Conservation (phyloP, 2,113 vertebrate species). For the Nipponia nippon region DNA sequence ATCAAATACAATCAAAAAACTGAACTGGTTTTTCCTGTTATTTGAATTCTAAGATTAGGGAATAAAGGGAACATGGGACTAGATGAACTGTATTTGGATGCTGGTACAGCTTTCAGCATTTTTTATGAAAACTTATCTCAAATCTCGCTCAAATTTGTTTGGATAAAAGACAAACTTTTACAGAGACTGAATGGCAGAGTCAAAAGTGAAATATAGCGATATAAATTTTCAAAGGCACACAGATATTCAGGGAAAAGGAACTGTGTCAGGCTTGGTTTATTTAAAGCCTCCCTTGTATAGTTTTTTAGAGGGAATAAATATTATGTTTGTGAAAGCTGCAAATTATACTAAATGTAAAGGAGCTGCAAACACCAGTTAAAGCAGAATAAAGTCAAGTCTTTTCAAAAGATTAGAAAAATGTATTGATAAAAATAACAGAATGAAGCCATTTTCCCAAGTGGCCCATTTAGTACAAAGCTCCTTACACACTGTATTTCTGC, state of each 20-base stretch:
- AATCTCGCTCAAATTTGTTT: neutral
- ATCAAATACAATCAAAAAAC: neutral
- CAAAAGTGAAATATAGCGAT: neutral
- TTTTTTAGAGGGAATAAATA: neutral
- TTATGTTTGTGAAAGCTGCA: neutral
- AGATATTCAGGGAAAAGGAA: neutral
- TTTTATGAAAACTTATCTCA: neutral
- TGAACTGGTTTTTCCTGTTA: neutral
- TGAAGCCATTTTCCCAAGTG: neutral
- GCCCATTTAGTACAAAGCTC: neutral
- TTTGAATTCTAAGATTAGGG: neutral
- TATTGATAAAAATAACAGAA: neutral
- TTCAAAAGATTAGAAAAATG: neutral
- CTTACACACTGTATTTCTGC: fast-evolving
- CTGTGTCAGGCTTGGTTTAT: neutral
- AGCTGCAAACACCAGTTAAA: neutral
- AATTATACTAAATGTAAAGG: neutral
- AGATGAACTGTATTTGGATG: neutral
- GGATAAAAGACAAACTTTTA: neutral
- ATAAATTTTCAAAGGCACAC: neutral
- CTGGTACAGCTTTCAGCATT: neutral
- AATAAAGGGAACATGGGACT: neutral
- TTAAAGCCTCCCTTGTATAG: neutral
- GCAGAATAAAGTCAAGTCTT: neutral
- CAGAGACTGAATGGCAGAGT: neutral